Conservation (phyloP, 1,140 invertebrate genomes). For the Diachasmimorpha longicaudata region DNA sequence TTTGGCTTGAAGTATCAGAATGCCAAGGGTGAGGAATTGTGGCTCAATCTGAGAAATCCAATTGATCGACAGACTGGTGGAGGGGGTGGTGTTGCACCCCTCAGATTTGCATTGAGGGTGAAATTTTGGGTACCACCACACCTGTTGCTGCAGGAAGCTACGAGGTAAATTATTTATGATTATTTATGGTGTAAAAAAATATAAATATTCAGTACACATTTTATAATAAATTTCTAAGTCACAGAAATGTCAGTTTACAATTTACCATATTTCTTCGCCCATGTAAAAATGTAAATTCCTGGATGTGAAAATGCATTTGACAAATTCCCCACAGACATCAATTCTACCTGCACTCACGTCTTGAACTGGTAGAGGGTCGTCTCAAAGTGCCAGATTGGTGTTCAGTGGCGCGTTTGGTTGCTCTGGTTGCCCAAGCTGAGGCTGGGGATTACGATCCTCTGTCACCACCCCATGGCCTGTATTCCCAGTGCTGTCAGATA, state of each 20-base stretch:
- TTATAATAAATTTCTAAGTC: no score
- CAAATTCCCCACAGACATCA: conserved; percentile 68
- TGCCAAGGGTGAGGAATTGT: conserved; percentile 76
- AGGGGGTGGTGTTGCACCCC: conserved; percentile 64
- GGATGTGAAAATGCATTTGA: conserved; percentile 3
- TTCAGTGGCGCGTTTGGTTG: conserved; percentile 75
- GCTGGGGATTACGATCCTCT: conserved; percentile 71
- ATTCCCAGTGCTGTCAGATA: conserved; percentile 69
- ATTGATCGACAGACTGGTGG: conserved; percentile 75
- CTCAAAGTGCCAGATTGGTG: conserved; percentile 72
- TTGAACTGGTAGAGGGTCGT: conserved; percentile 75
- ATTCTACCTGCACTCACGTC: conserved; percentile 82
- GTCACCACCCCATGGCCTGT: conserved; percentile 66
- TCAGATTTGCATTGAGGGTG: conserved; percentile 71
- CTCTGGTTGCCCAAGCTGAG: conserved; percentile 79
- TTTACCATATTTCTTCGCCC: no score
- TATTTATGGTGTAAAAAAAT: no score
- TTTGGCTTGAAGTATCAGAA: conserved; percentile 80
- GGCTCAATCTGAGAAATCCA: conserved; percentile 85
- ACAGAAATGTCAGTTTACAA: no score
- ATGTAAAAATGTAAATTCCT: not conserved
- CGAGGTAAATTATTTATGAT: conserved; percentile 64
- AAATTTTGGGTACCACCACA: conserved; percentile 93
- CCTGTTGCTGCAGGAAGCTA: conserved; percentile 81
- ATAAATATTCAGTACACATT: no score